These are phyloP conservation scores for Corythoichthys intestinalis DNA, from an alignment of 2,113 vertebrate species.

Conservation along the genomic window DNA sequence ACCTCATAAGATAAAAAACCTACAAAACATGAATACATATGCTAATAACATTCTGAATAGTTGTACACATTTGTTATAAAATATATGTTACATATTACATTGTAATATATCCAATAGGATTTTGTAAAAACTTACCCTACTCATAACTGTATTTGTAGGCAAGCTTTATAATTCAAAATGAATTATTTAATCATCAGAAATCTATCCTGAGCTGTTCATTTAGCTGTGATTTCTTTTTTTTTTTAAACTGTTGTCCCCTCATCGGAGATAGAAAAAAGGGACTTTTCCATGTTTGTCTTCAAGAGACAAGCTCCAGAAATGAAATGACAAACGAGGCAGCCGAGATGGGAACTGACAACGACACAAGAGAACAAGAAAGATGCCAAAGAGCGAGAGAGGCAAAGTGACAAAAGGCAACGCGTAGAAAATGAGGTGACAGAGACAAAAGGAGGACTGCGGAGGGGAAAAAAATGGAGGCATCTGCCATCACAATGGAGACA, in stretches of 20 bases:
- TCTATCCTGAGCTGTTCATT: background rate
- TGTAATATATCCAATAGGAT: too few relatives aligned
- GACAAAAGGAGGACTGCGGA: slow-evolving; percentile 7
- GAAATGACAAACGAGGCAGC: slow-evolving; percentile 39
- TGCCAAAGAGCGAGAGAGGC: slow-evolving; percentile 28
- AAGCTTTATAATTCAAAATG: background rate
- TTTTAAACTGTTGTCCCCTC: slow-evolving; percentile 45
- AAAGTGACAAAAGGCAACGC: slow-evolving; percentile 31
- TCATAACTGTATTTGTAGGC: too few relatives aligned
- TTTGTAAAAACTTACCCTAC: too few relatives aligned
- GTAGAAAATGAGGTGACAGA: slow-evolving; percentile 43
- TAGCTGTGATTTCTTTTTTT: slow-evolving; percentile 4
- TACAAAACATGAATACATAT: too few relatives aligned
- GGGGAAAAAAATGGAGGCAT: slow-evolving; percentile 2
- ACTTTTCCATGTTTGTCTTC: slow-evolving; percentile 44
- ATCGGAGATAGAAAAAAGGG: slow-evolving; percentile 35
- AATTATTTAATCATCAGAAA: background rate
- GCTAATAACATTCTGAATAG: too few relatives aligned
- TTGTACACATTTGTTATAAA: too few relatives aligned
- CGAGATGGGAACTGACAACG: slow-evolving; percentile 46
- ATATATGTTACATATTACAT: too few relatives aligned
- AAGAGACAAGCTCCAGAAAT: slow-evolving; percentile 28
- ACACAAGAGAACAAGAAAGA: slow-evolving; percentile 53
- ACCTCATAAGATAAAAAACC: too few relatives aligned
- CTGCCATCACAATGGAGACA: slow-evolving; percentile 24